Percentiles rank a stretch among this genome's conserved stretches.
phyloP scores from a whole-genome alignment of 2,888 invertebrate genomes.

The Hirtodrosophila alboralis region DNA sequence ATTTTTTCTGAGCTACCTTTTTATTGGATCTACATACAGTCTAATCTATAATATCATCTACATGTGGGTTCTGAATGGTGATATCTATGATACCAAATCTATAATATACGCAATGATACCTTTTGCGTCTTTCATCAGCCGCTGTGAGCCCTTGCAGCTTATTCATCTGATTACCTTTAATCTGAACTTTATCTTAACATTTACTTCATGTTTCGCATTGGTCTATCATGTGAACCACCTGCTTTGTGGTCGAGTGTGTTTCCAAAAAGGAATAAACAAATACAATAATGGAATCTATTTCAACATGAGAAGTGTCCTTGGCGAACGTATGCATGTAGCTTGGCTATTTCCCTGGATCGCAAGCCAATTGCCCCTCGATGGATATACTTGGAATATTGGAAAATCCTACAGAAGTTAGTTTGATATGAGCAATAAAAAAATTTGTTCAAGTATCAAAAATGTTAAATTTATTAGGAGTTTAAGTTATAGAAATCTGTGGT shows the following conservation, averaged over 20 bases:
- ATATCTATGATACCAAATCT: slow-evolving; percentile 64
- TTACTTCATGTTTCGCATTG: slow-evolving; percentile 84
- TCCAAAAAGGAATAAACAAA: slow-evolving; percentile 80
- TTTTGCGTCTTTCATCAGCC: not conserved
- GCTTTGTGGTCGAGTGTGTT: slow-evolving; percentile 88
- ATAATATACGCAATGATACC: not conserved
- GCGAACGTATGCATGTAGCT: slow-evolving; percentile 90
- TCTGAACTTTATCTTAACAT: slow-evolving; percentile 85
- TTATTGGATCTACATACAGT: slow-evolving; percentile 88
- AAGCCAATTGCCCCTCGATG: slow-evolving; percentile 26
- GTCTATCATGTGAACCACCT: slow-evolving; percentile 89
- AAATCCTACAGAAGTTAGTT: too few species aligned
- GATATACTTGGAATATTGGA: slow-evolving; percentile 18
- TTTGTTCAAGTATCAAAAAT: too few species aligned
- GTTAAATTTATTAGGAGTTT: too few species aligned
- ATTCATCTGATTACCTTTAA: slow-evolving; percentile 88
- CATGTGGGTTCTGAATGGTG: slow-evolving; percentile 84
- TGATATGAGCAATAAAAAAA: too few species aligned
- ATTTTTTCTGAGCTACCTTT: slow-evolving; percentile 90
- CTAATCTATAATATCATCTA: slow-evolving; percentile 88
- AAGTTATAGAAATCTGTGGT: too few species aligned
- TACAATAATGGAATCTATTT: slow-evolving; percentile 89
- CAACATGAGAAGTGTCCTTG: slow-evolving; percentile 91
- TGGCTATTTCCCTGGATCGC: slow-evolving; percentile 89
- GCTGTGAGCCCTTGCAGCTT: slow-evolving; percentile 84